Evolutionary conservation across 2,113 vertebrate species (phyloP).

Genomic region (Talpa occidentalis): DNA sequence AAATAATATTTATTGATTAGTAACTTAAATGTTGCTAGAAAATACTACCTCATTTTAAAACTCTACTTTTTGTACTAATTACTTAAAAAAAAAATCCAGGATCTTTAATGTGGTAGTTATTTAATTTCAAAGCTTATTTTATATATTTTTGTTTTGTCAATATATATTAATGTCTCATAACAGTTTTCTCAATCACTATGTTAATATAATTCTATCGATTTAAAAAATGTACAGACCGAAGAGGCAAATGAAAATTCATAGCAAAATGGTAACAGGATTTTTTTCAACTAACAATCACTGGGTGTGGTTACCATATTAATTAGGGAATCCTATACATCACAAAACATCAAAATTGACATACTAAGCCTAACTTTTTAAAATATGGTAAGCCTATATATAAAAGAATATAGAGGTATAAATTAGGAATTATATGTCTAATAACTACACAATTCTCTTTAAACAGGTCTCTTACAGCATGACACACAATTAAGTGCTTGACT

Average conservation of each 20-base stretch:
- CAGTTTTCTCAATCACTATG: conserved; percentile 39
- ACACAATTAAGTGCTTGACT: conserved; percentile 66
- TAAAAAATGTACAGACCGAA: conserved; percentile 45
- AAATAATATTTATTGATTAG: conserved; percentile 45
- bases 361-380: conserved; percentile 46
- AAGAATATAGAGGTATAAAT: conserved; percentile 15
- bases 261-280: conserved; percentile 10
- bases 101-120: conserved; percentile 41
- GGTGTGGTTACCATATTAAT: neutral
- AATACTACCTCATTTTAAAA: conserved; percentile 50
- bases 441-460: conserved; percentile 51
- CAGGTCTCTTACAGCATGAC: conserved; percentile 37
- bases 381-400: neutral
- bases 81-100: conserved; percentile 50
- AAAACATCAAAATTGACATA: conserved; percentile 14
- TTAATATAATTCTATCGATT: conserved; percentile 52
- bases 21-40: conserved; percentile 52
- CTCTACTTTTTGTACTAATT: conserved; percentile 43
- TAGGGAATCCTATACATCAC: neutral
- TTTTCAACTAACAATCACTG: conserved; percentile 51
- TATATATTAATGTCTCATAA: conserved; percentile 27
- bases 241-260: conserved; percentile 32
- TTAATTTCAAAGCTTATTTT: conserved; percentile 56
- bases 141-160: conserved; percentile 36
- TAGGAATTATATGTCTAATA: conserved; percentile 18